A percentile compares a stretch with the other conserved stretches of the same genome.
Evolutionary conservation across 2,113 vertebrate species (phyloP).

Genomic region (Henicopernis longicauda): DNA sequence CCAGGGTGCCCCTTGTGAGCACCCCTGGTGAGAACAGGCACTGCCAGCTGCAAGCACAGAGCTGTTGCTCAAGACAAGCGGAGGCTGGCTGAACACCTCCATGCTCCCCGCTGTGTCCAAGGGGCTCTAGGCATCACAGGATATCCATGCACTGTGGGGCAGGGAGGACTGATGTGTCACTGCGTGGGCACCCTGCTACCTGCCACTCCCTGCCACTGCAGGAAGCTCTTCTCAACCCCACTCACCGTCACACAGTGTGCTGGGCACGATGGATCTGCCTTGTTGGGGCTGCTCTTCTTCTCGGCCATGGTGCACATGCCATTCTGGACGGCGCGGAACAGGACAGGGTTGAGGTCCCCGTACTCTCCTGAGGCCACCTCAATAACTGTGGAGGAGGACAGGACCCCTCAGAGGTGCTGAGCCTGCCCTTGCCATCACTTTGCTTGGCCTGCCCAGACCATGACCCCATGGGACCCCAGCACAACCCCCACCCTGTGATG

Average conservation of each 20-base stretch:
- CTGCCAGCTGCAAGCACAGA: not conserved
- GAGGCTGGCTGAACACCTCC: not conserved
- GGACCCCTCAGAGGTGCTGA: not conserved
- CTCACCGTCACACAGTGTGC: slow-evolving; percentile 82
- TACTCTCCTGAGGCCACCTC: slow-evolving; percentile 98
- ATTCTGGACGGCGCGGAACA: slow-evolving; percentile 93
- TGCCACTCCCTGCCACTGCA: not conserved
- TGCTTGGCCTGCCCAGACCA: not conserved
- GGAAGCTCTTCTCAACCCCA: not conserved
- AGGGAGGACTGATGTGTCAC: not conserved
- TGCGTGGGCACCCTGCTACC: not conserved
- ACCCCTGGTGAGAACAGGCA: not conserved
- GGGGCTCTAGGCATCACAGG: not conserved
- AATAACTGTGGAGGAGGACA: slow-evolving; percentile 80
- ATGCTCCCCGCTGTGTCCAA: not conserved
- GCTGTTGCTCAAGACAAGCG: not conserved
- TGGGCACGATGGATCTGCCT: slow-evolving; percentile 77
- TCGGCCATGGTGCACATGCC: slow-evolving; percentile 87
- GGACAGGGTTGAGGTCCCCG: slow-evolving; percentile 91
- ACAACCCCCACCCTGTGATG: not conserved
- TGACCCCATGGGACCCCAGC: not conserved
- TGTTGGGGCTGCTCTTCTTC: slow-evolving; percentile 87
- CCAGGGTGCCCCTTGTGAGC: not conserved
- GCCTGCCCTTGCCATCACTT: not conserved
- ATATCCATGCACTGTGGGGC: not conserved